These are phyloP conservation scores for Ooceraea biroi DNA, from an alignment of 1,140 invertebrate species.

Conservation along the genomic window DNA sequence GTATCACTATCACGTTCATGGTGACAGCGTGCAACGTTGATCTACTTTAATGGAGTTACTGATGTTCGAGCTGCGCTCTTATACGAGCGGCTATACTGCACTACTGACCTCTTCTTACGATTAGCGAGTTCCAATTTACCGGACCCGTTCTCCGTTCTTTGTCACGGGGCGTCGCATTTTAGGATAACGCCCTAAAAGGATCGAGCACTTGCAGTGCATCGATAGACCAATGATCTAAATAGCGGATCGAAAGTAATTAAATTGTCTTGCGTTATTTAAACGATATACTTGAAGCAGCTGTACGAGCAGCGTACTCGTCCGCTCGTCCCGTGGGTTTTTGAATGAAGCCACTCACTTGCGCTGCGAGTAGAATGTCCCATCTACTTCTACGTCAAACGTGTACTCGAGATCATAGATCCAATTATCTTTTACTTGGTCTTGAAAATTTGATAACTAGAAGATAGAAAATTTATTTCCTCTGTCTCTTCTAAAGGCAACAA, in stretches of 20 bases:
- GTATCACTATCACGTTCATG: slow-evolving; percentile 67
- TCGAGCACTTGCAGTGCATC: background rate
- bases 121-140: slow-evolving; percentile 63
- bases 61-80: slow-evolving; percentile 68
- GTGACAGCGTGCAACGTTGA: slow-evolving; percentile 63
- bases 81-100: slow-evolving; percentile 70
- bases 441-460: no score
- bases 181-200: slow-evolving; percentile 6
- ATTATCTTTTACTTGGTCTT: no score
- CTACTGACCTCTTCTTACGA: slow-evolving; percentile 74
- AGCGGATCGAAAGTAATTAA: slow-evolving; percentile 1
- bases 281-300: no score
- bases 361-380: no score
- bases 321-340: no score
- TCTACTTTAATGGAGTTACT: slow-evolving; percentile 69
- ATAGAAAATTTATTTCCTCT: no score
- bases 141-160: slow-evolving; percentile 58
- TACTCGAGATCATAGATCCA: no score
- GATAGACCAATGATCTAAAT: no score
- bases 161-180: slow-evolving; percentile 28
- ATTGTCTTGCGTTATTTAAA: background rate
- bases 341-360: no score
- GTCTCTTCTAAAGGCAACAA: no score
- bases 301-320: no score
- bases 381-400: no score